phyloP scores from a whole-genome alignment of 2,797 vertebrate genomes.

The Iguana delicatissima region DNA sequence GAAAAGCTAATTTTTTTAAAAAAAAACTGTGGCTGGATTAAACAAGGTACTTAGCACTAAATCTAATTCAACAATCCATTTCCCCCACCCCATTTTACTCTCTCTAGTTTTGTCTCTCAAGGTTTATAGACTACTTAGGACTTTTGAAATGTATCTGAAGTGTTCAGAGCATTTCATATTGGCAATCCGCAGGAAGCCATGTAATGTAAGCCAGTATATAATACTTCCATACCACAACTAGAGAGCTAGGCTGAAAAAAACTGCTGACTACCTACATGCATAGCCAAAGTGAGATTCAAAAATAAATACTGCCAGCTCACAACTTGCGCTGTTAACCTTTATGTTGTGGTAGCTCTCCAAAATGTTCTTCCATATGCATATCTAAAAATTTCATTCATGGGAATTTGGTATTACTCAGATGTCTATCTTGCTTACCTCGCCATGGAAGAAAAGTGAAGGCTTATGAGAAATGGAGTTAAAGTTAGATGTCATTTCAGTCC shows the following conservation, averaged over 20 bases:
- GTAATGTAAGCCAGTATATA: not conserved
- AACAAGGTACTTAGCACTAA: not conserved
- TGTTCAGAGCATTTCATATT: not conserved
- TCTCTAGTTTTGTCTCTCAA: not conserved
- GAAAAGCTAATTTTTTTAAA: not conserved
- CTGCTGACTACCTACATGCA: not conserved
- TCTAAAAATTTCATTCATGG: not conserved
- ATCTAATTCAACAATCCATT: conserved; percentile 5
- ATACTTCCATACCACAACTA: not conserved
- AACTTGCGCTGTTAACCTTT: not conserved
- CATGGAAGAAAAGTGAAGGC: not conserved
- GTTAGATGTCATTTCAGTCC: not conserved
- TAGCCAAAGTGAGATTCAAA: not conserved
- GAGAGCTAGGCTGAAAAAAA: not conserved
- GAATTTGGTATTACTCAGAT: too few species aligned
- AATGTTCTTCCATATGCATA: not conserved
- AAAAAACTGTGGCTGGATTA: conserved; percentile 46
- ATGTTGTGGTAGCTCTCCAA: not conserved
- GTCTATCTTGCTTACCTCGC: not conserved
- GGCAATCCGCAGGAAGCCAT: too few species aligned
- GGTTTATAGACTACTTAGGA: not conserved
- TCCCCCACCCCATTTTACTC: not conserved
- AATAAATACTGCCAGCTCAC: not conserved
- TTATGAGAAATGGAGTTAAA: not conserved
- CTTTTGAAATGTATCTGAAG: not conserved